These are phyloP conservation scores for Cryptoprocta ferox DNA, from an alignment of 2,797 vertebrate genomes.

Conservation along the genomic window DNA sequence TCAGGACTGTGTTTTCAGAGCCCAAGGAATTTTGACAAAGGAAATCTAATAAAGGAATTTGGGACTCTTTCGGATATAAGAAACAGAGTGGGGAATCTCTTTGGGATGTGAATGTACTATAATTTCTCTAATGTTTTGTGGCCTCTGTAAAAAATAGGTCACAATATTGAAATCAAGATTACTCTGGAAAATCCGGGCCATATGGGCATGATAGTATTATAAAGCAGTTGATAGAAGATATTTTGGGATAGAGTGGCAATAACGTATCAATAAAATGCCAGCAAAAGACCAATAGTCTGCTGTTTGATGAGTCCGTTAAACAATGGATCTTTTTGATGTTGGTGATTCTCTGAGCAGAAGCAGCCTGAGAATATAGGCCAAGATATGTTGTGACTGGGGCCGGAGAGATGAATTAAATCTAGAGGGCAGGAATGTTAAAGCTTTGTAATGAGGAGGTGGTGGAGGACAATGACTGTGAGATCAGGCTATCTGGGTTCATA, in stretches of 20 bases:
- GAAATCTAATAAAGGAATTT: neutral
- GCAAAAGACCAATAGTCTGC: neutral
- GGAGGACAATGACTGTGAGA: too few species aligned
- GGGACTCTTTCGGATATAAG: neutral
- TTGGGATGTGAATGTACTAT: neutral
- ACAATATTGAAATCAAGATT: neutral
- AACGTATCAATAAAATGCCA: neutral
- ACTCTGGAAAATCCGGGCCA: neutral
- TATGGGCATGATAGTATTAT: neutral
- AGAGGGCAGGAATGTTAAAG: neutral
- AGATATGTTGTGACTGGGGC: neutral
- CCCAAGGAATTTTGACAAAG: neutral
- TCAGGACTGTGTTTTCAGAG: neutral
- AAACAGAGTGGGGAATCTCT: neutral
- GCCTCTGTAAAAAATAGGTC: slow-evolving; percentile 1
- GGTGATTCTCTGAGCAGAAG: neutral
- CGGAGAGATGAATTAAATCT: neutral
- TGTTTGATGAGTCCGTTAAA: neutral
- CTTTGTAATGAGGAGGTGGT: neutral
- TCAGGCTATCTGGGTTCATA: neutral
- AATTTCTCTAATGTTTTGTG: neutral
- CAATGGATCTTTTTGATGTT: neutral
- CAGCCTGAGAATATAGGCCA: neutral
- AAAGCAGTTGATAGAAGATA: neutral
- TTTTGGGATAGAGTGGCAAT: neutral